phyloP scores from a whole-genome alignment of 2,797 vertebrate species.

The Poeciliopsis infans region DNA sequence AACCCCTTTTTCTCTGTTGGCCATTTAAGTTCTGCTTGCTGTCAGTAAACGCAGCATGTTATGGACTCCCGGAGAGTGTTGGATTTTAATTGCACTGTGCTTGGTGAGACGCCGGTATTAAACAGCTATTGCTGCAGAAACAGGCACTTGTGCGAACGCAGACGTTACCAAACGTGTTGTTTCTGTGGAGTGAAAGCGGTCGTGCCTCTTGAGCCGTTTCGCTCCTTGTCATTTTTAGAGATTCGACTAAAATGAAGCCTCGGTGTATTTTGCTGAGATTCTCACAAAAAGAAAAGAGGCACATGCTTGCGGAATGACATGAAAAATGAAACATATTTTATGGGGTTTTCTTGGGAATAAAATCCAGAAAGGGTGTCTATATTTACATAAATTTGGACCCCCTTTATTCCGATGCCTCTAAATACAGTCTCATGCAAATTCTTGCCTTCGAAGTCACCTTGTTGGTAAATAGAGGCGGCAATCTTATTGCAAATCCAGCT shows the following conservation, averaged over 20 bases:
- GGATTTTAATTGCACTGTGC: slow-evolving; percentile 71
- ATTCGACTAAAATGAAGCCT: background rate
- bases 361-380: background rate
- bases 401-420: background rate
- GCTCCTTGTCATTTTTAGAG: background rate
- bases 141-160: slow-evolving; percentile 27
- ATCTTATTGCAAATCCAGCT: background rate
- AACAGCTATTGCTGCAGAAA: slow-evolving; percentile 49
- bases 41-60: slow-evolving; percentile 64
- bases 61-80: slow-evolving; percentile 65
- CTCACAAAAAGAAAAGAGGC: background rate
- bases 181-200: background rate
- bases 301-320: background rate
- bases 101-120: slow-evolving; percentile 56
- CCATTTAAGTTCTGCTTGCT: slow-evolving; percentile 54
- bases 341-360: background rate
- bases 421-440: background rate
- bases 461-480: background rate
- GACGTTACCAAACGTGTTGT: slow-evolving; percentile 3
- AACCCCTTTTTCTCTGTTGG: slow-evolving; percentile 35
- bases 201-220: background rate
- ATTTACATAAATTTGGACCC: background rate
- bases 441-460: background rate
- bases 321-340: background rate
- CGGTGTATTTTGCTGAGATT: background rate